These are phyloP conservation scores for Prinia subflava DNA, from an alignment of 2,113 vertebrate species.

Conservation along the genomic window DNA sequence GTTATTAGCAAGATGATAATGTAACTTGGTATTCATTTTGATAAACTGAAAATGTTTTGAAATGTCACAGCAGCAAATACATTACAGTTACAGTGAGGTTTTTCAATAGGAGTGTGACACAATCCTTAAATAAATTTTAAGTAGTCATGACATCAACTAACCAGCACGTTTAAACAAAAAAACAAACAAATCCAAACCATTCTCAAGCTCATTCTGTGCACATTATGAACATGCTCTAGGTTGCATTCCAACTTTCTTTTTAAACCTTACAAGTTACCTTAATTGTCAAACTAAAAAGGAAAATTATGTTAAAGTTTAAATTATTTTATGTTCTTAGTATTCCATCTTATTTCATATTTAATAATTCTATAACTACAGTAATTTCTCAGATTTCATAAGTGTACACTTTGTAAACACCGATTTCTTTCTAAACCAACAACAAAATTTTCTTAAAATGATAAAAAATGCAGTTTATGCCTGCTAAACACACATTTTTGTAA, in stretches of 20 bases:
- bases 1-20: conserved; percentile 90
- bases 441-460: conserved; percentile 70
- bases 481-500: conserved; percentile 74
- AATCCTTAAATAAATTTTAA: conserved; percentile 84
- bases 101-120: conserved; percentile 86
- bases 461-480: conserved; percentile 76
- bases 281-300: conserved; percentile 78
- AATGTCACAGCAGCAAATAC: conserved; percentile 88
- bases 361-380: conserved; percentile 74
- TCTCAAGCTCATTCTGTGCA: conserved; percentile 91
- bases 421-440: conserved; percentile 77
- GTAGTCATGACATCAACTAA: conserved; percentile 84
- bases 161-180: conserved; percentile 81
- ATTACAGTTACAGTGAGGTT: conserved; percentile 84
- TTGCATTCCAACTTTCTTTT: conserved; percentile 88
- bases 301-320: conserved; percentile 79
- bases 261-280: conserved; percentile 83
- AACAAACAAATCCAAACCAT: conserved; percentile 73
- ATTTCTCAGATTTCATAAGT: conserved; percentile 73
- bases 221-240: conserved; percentile 92
- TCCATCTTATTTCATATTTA: conserved; percentile 77
- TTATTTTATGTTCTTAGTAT: conserved; percentile 78
- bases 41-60: conserved; percentile 80
- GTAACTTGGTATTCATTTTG: conserved; percentile 78
- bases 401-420: conserved; percentile 78